Conservation (phyloP, 2,113 vertebrate genomes). For the Holacanthus passer region DNA sequence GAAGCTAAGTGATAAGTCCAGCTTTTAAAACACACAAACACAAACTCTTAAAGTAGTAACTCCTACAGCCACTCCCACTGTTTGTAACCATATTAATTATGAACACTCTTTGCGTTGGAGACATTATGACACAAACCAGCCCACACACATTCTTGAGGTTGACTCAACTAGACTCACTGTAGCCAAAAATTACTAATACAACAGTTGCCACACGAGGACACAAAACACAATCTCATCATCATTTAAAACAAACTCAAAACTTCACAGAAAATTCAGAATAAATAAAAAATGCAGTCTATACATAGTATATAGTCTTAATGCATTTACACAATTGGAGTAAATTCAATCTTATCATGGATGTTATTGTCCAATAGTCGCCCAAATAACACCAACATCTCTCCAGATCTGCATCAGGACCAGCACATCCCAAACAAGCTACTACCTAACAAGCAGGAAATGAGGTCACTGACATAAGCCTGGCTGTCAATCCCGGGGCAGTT, state of each 20-base stretch:
- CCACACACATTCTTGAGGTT: constrained; percentile 53
- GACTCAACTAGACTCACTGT: constrained; percentile 37
- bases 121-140: constrained; percentile 50
- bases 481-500: constrained; percentile 54
- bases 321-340: background rate
- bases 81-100: constrained; percentile 33
- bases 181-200: constrained; percentile 23
- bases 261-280: background rate
- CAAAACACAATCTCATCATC: constrained; percentile 6
- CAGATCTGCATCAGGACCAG: constrained; percentile 41
- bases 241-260: background rate
- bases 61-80: constrained; percentile 6
- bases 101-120: constrained; percentile 45
- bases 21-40: background rate
- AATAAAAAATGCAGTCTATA: background rate
- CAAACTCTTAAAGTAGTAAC: background rate
- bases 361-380: background rate
- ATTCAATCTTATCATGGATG: constrained; percentile 16
- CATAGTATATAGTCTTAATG: background rate
- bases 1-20: background rate
- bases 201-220: constrained; percentile 24
- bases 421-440: constrained; percentile 34
- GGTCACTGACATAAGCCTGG: constrained; percentile 72
- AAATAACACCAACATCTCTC: constrained; percentile 8
- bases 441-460: constrained; percentile 65